Conservation (phyloP, 2,888 invertebrate species). For the Acanthoscelides obtectus region DNA sequence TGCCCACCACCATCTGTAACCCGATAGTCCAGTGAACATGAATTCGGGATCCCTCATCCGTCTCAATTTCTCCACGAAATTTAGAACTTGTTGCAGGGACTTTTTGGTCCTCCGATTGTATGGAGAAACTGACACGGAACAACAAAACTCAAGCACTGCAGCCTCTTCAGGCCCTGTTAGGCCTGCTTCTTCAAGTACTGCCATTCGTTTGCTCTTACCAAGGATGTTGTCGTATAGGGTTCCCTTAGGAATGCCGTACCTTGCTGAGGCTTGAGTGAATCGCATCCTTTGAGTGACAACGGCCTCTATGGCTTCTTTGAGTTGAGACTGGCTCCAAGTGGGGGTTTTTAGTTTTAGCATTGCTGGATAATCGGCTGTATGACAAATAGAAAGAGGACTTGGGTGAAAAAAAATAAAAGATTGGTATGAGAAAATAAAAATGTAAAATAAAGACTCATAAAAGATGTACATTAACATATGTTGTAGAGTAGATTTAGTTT, state of each 20-base stretch:
- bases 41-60: conserved; percentile 60
- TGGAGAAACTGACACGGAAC: conserved; percentile 64
- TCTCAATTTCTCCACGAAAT: conserved; percentile 62
- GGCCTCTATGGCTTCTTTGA: conserved; percentile 71
- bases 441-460: not conserved
- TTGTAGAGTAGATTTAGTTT: no score
- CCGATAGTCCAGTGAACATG: conserved; percentile 64
- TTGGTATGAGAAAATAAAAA: no score
- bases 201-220: conserved; percentile 73
- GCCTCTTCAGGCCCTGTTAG: conserved; percentile 58
- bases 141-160: conserved; percentile 67
- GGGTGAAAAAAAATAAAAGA: not conserved
- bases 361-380: conserved; percentile 53
- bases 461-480: no score
- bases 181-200: conserved; percentile 66
- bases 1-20: conserved; percentile 79
- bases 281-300: conserved; percentile 72
- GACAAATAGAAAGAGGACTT: not conserved
- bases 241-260: conserved; percentile 71
- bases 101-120: conserved; percentile 70
- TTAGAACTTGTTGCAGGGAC: conserved; percentile 58
- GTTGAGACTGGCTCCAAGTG: conserved; percentile 68
- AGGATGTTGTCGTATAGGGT: conserved; percentile 74
- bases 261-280: conserved; percentile 69
- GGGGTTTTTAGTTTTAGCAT: conserved; percentile 70